Conservation (phyloP, 2,797 vertebrate species). For the Gallinago solitaria region DNA sequence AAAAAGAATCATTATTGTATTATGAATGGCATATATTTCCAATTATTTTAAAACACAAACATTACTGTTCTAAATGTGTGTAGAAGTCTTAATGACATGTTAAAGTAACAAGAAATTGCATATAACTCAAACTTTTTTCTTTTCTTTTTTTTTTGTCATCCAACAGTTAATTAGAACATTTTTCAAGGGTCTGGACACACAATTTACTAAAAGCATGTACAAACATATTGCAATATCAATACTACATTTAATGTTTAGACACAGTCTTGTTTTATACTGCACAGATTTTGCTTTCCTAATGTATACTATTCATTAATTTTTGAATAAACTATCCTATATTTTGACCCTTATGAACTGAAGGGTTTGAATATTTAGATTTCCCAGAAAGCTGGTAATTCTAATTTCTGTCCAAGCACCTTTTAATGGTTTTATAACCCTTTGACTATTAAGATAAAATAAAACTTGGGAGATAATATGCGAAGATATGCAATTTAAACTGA, state of each 20-base stretch:
- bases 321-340: not conserved
- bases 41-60: slow-evolving; percentile 21
- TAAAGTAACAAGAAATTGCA: not conserved
- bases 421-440: not conserved
- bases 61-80: not conserved
- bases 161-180: not conserved
- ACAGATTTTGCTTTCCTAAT: not conserved
- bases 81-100: not conserved
- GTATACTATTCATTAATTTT: not conserved
- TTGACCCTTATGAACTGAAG: not conserved
- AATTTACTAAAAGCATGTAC: not conserved
- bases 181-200: not conserved
- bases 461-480: not conserved
- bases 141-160: not conserved
- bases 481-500: not conserved
- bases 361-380: not conserved
- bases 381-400: not conserved
- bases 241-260: not conserved
- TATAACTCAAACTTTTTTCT: not conserved
- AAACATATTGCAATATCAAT: not conserved
- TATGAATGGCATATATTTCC: not conserved
- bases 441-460: not conserved
- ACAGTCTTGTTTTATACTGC: not conserved
- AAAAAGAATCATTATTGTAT: not conserved
- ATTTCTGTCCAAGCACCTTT: not conserved